These are phyloP conservation scores for Mola mola DNA, from an alignment of 2,113 vertebrate species.

Conservation along the genomic window DNA sequence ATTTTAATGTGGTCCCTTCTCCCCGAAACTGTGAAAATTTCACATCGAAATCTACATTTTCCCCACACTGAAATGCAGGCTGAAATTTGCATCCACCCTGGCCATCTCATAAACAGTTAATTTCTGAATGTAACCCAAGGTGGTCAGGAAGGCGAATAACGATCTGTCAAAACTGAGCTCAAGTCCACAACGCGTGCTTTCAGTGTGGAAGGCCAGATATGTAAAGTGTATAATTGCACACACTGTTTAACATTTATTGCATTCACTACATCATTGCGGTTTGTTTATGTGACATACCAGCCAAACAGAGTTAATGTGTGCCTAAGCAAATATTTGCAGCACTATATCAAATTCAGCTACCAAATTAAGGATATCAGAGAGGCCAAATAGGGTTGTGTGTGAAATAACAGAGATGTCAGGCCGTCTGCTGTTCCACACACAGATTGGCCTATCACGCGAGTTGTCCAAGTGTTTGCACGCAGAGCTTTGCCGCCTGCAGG, in stretches of 20 bases:
- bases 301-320: constrained; percentile 78
- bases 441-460: constrained; percentile 71
- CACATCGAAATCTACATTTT: constrained; percentile 38
- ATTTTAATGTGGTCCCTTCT: constrained; percentile 19
- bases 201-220: constrained; percentile 63
- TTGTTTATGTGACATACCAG: constrained; percentile 77
- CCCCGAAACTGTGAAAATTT: constrained; percentile 26
- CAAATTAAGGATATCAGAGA: constrained; percentile 79
- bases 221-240: constrained; percentile 78
- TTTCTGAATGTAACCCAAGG: constrained; percentile 61
- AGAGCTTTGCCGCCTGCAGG: constrained; percentile 71
- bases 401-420: constrained; percentile 75
- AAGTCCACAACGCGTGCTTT: constrained; percentile 75
- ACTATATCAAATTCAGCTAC: constrained; percentile 79
- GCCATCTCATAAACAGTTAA: constrained; percentile 71
- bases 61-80: constrained; percentile 30
- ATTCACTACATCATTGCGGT: constrained; percentile 79
- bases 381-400: constrained; percentile 78
- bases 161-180: constrained; percentile 72
- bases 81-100: constrained; percentile 31
- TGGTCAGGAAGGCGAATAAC: constrained; percentile 76
- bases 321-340: constrained; percentile 80
- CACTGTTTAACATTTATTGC: constrained; percentile 81
- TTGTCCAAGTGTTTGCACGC: constrained; percentile 74
- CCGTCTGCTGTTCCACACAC: constrained; percentile 64